Evolutionary conservation across 2,888 invertebrate genomes (phyloP).

Genomic region (Lasioglossum pauxillum): DNA sequence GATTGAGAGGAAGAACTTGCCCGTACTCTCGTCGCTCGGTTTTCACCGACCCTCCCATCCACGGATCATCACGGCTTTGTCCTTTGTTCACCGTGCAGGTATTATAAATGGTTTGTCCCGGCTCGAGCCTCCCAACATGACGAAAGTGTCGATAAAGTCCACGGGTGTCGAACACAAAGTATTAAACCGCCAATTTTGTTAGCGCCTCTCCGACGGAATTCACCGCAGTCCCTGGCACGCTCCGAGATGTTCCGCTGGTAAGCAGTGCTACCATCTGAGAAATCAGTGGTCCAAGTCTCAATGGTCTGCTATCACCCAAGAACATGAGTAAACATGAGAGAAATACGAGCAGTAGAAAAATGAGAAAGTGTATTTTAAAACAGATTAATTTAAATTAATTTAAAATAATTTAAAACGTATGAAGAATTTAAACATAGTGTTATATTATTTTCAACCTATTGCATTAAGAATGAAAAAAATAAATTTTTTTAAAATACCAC

Average conservation of each 20-base stretch:
- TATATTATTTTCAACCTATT: too few relatives aligned
- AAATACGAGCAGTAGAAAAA: too few relatives aligned
- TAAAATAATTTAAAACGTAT: too few relatives aligned
- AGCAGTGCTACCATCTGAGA: neutral
- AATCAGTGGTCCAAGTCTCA: neutral
- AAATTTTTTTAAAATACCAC: too few relatives aligned
- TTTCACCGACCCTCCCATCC: neutral
- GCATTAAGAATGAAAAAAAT: too few relatives aligned
- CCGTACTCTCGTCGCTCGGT: neutral
- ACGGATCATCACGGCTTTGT: neutral
- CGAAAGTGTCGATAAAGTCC: neutral
- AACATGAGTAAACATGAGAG: too few relatives aligned
- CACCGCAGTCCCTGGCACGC: neutral
- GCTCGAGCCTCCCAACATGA: neutral
- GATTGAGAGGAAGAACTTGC: slow-evolving; percentile 3
- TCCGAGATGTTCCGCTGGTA: neutral
- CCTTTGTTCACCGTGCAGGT: neutral
- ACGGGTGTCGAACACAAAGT: neutral
- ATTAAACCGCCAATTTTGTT: neutral
- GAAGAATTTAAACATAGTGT: too few relatives aligned
- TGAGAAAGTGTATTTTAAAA: too few relatives aligned
- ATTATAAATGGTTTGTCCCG: neutral
- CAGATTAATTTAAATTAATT: too few relatives aligned
- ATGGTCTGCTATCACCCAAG: too few relatives aligned
- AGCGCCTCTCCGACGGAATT: neutral